A percentile compares a stretch with the other conserved stretches of the same genome.
These are phyloP conservation scores for mouse (Mus musculus) DNA, from an alignment of 2,113 vertebrate genomes.

Conservation along the genomic window GRCm39 chr1:31934001-31934500, in stretches of 20 bases:
- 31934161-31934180: conserved; percentile 55
- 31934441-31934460: not conserved
- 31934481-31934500: conserved; percentile 66
- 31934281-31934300: conserved; percentile 68
- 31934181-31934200: conserved; percentile 37
- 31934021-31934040: conserved; percentile 18
- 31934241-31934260: conserved; percentile 65
- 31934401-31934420: conserved; percentile 64
- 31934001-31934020: conserved; percentile 67
- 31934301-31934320: conserved; percentile 49
- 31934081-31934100: conserved; percentile 43
- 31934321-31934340: conserved; percentile 55
- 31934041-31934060: conserved; percentile 35
- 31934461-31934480: conserved; percentile 42
- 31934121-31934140: conserved; percentile 27
- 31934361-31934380: conserved; percentile 55
- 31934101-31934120: conserved; percentile 57
- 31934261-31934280: conserved; percentile 47
- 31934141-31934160: not conserved
- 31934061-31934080: conserved; percentile 53
- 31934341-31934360: conserved; percentile 72
- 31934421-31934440: conserved; percentile 50
- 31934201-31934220: not conserved
- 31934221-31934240: conserved; percentile 36
- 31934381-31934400: conserved; percentile 72